A percentile compares a stretch with the other conserved stretches of the same genome.
phyloP scores from a whole-genome alignment of 1,140 invertebrate species.

The Meloidogyne chitwoodi region DNA sequence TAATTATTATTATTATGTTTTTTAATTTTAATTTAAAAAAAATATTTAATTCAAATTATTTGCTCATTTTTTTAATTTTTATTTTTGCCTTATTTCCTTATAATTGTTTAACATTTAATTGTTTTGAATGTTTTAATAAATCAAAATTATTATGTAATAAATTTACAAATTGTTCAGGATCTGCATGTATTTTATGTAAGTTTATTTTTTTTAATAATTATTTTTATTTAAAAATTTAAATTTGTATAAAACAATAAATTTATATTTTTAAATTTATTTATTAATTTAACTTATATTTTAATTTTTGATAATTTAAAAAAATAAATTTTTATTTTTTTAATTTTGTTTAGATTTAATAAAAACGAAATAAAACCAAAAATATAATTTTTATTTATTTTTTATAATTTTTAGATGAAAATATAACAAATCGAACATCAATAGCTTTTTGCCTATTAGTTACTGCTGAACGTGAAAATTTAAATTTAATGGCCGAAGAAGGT shows the following conservation, averaged over 20 bases:
- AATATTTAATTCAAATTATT: background rate
- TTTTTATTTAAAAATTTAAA: no score
- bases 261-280: no score
- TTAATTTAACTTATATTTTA: no score
- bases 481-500: background rate
- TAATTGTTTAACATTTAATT: background rate
- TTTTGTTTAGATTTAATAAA: no score
- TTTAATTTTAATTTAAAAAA: background rate
- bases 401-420: slow-evolving; percentile 21
- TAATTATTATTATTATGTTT: no score
- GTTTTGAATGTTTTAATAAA: slow-evolving; percentile 23
- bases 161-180: slow-evolving; percentile 16
- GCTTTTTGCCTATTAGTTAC: slow-evolving; percentile 13
- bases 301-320: no score
- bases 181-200: slow-evolving; percentile 25
- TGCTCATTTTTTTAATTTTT: background rate
- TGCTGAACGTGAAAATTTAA: background rate
- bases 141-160: background rate
- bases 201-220: background rate
- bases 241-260: no score
- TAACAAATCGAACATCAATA: background rate
- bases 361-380: no score
- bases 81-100: background rate
- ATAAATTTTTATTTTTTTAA: no score
- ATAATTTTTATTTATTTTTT: no score